Conservation (phyloP, 1,140 invertebrate genomes). For the Colletes latitarsis region DNA sequence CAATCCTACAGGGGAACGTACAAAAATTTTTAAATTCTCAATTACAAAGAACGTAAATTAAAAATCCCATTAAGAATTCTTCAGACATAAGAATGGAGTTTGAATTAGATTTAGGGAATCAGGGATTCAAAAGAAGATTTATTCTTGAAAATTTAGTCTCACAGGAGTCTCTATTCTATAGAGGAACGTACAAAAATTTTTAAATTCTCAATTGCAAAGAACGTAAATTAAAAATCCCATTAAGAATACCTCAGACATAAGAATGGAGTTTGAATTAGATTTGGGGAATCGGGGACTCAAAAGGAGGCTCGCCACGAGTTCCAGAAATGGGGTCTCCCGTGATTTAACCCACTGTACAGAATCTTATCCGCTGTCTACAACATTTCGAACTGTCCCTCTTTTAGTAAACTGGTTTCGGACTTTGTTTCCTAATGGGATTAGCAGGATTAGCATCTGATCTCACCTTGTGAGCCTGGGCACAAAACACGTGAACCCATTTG, state of each 20-base stretch:
- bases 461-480: conserved; percentile 9
- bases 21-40: no score
- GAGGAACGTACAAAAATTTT: no score
- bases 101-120: no score
- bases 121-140: no score
- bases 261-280: neutral
- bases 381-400: conserved; percentile 56
- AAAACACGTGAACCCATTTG: conserved; percentile 24
- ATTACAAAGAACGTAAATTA: no score
- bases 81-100: no score
- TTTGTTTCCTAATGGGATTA: conserved; percentile 70
- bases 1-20: no score
- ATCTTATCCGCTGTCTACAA: conserved; percentile 52
- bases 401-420: conserved; percentile 65
- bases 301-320: conserved; percentile 27
- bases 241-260: neutral
- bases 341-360: conserved; percentile 15
- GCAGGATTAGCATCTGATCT: conserved; percentile 66
- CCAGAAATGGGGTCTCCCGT: conserved; percentile 14
- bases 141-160: no score
- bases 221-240: no score
- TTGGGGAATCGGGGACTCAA: conserved; percentile 1
- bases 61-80: no score
- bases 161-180: no score
- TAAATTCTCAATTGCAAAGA: no score